A percentile compares a stretch with the other conserved stretches of the same genome.
Conservation (phyloP, 2,113 vertebrate species). For the Cathartes aura region DNA sequence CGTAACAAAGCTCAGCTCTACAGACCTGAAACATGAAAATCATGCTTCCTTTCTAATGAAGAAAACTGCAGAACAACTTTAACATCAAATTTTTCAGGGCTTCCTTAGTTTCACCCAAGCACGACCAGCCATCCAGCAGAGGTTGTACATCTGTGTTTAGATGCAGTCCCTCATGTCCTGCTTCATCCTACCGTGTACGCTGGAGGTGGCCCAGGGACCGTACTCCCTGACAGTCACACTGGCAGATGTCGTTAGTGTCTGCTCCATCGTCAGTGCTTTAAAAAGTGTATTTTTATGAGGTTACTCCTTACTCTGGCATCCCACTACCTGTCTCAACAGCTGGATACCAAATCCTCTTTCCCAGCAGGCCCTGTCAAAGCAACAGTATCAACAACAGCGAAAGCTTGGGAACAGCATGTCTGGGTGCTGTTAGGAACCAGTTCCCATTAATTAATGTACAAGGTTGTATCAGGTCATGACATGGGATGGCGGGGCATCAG, state of each 20-base stretch:
- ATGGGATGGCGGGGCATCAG: not conserved
- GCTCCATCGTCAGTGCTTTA: not conserved
- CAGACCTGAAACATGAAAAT: not conserved
- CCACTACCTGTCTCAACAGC: not conserved
- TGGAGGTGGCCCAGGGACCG: not conserved
- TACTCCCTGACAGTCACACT: not conserved
- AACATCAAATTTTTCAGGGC: not conserved
- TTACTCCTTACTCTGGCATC: not conserved
- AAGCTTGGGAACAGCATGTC: not conserved
- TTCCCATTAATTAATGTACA: not conserved
- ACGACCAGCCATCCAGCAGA: not conserved
- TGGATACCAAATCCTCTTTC: not conserved
- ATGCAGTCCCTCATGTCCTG: not conserved
- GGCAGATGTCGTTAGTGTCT: not conserved
- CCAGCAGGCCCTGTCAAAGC: not conserved
- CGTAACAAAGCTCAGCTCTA: not conserved
- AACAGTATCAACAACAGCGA: not conserved
- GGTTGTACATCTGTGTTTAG: not conserved
- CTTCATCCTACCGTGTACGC: rapidly evolving
- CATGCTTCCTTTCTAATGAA: not conserved
- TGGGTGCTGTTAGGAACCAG: not conserved
- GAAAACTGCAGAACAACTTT: not conserved
- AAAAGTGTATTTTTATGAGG: not conserved
- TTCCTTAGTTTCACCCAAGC: not conserved
- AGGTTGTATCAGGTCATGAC: not conserved